Evolutionary conservation across 2,113 vertebrate genomes (phyloP).

Genomic region (Lepisosteus oculatus): DNA sequence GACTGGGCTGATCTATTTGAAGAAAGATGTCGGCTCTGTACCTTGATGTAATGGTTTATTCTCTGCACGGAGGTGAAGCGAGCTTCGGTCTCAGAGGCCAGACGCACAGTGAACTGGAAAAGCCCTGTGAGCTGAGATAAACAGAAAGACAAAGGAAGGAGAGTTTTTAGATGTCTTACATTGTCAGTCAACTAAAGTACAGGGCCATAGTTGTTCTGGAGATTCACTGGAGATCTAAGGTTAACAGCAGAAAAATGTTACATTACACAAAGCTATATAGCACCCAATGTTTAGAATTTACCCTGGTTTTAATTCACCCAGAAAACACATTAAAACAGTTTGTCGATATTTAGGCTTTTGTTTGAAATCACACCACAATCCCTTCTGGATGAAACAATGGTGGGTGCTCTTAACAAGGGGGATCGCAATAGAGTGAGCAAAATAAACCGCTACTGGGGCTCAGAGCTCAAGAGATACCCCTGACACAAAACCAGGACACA

Average conservation of each 20-base stretch:
- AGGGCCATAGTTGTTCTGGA: background rate
- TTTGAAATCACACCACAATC: background rate
- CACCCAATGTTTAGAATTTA: too few species aligned
- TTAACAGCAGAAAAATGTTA: too few species aligned
- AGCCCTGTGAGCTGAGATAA: constrained; percentile 78
- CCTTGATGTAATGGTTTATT: constrained; percentile 89
- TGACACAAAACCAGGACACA: constrained; percentile 32
- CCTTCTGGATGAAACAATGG: too few species aligned
- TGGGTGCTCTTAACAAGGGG: too few species aligned
- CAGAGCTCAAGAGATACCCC: too few species aligned
- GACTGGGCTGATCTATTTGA: background rate
- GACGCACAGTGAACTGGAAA: constrained; percentile 91
- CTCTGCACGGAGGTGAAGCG: constrained; percentile 91
- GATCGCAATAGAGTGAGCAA: too few species aligned
- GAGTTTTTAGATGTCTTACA: background rate
- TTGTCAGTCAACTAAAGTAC: background rate
- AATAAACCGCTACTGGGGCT: too few species aligned
- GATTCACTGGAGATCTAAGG: too few species aligned
- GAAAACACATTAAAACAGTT: too few species aligned
- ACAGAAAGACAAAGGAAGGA: background rate
- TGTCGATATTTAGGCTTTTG: background rate
- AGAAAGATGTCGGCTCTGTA: constrained; percentile 38
- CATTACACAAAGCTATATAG: too few species aligned
- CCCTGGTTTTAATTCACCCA: too few species aligned
- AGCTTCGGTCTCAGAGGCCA: constrained; percentile 90